A percentile compares a stretch with the other conserved stretches of the same genome.
phyloP scores from a whole-genome alignment of 2,888 invertebrate species.

The Clusia tigrina region DNA sequence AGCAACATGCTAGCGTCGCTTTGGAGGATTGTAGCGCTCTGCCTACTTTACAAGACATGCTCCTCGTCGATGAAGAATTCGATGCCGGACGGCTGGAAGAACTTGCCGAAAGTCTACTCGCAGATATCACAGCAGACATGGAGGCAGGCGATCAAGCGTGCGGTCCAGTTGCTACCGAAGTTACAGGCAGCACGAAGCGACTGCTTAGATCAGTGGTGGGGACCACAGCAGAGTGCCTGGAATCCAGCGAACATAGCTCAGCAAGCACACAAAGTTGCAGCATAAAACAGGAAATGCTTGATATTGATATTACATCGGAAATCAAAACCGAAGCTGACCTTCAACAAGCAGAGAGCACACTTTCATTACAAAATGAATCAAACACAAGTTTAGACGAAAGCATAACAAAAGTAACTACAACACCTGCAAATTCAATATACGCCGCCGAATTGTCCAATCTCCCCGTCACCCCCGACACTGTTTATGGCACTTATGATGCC shows the following conservation, averaged over 20 bases:
- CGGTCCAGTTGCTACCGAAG: slow-evolving; percentile 70
- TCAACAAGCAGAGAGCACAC: not conserved
- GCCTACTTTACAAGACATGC: slow-evolving; percentile 86
- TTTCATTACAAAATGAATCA: slow-evolving; percentile 13
- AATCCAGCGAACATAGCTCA: slow-evolving; percentile 71
- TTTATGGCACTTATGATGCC: slow-evolving; percentile 78
- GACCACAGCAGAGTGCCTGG: slow-evolving; percentile 84
- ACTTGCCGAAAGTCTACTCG: slow-evolving; percentile 83
- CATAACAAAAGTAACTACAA: slow-evolving; percentile 20
- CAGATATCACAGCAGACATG: slow-evolving; percentile 77
- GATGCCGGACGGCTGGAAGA: slow-evolving; percentile 80
- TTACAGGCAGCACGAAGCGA: slow-evolving; percentile 65
- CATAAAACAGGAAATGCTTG: slow-evolving; percentile 58
- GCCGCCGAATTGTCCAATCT: slow-evolving; percentile 32
- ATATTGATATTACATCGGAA: slow-evolving; percentile 30
- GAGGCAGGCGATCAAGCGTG: slow-evolving; percentile 70
- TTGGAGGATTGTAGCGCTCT: slow-evolving; percentile 77
- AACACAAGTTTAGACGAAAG: slow-evolving; percentile 14
- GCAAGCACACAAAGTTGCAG: slow-evolving; percentile 64
- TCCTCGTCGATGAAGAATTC: slow-evolving; percentile 63
- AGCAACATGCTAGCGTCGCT: slow-evolving; percentile 65
- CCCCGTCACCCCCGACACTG: slow-evolving; percentile 66
- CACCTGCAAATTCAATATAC: slow-evolving; percentile 24
- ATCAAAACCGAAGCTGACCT: slow-evolving; percentile 13
- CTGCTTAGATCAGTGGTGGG: slow-evolving; percentile 82